phyloP scores from a whole-genome alignment of 2,113 vertebrate species.

The Chaetodon auriga region DNA sequence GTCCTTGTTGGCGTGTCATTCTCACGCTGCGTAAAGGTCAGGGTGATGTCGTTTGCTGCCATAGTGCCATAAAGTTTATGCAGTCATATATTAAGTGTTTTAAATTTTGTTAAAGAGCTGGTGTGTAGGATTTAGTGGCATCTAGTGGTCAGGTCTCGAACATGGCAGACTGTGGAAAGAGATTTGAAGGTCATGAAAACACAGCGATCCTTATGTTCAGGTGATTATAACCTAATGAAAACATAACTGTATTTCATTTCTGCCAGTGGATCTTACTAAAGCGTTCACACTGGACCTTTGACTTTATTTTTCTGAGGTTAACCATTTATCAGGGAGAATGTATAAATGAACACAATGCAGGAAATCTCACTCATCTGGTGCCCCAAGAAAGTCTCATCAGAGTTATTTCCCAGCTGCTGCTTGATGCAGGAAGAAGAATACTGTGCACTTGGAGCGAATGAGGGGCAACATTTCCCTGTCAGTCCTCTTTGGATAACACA shows the following conservation, averaged over 20 bases:
- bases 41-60: background rate
- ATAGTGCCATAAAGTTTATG: slow-evolving; percentile 46
- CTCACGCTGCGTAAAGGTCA: background rate
- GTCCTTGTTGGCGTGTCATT: slow-evolving; percentile 5
- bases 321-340: background rate
- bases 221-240: too few species aligned
- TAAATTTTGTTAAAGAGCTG: background rate
- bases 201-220: too few species aligned
- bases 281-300: too few species aligned
- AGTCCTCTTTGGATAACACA: background rate
- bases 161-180: too few species aligned
- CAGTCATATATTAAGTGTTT: slow-evolving; percentile 38
- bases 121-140: too few species aligned
- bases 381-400: background rate
- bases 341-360: background rate
- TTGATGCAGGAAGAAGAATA: slow-evolving; percentile 3
- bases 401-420: slow-evolving; percentile 7
- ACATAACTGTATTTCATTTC: too few species aligned
- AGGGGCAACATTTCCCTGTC: background rate
- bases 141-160: too few species aligned
- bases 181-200: too few species aligned
- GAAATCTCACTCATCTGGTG: slow-evolving; percentile 47
- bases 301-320: background rate
- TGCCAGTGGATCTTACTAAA: too few species aligned
- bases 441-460: background rate